These are phyloP conservation scores for Chlorodrepanis virens DNA, from an alignment of 2,113 vertebrate species.

Conservation along the genomic window DNA sequence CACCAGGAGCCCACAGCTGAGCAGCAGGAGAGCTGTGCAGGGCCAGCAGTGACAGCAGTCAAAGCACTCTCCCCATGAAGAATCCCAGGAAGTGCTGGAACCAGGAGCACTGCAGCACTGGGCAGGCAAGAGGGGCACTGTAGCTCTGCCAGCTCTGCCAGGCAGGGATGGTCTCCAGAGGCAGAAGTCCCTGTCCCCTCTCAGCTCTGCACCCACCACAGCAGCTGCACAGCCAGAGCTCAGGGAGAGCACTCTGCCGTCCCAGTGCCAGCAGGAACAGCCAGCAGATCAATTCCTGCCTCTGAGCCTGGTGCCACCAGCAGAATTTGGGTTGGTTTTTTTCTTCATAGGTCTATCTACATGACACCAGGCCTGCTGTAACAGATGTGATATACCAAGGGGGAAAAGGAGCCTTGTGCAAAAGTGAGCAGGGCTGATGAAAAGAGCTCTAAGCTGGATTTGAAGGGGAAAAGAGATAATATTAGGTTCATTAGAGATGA, in stretches of 20 bases:
- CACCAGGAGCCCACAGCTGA: neutral
- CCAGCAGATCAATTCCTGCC: neutral
- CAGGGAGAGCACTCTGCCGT: rapidly evolving
- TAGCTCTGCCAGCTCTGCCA: neutral
- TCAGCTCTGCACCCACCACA: neutral
- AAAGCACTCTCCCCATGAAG: neutral
- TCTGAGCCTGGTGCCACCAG: neutral
- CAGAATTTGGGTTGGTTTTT: neutral
- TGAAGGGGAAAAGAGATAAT: neutral
- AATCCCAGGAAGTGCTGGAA: neutral
- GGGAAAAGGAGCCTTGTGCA: neutral
- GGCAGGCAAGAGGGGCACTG: neutral
- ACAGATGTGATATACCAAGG: neutral
- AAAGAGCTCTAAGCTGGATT: neutral
- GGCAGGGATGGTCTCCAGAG: neutral
- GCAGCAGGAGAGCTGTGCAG: neutral
- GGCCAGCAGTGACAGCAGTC: neutral
- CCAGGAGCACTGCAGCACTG: neutral
- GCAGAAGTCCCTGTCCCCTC: neutral
- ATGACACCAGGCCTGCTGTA: neutral
- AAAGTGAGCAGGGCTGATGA: neutral
- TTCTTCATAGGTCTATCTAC: neutral
- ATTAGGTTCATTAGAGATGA: neutral
- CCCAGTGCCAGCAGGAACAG: neutral
- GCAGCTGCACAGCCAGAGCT: neutral